Base-by-base conservation (phyloP, 1,140 invertebrate species). In the Drosophila pectinifera region DNA sequence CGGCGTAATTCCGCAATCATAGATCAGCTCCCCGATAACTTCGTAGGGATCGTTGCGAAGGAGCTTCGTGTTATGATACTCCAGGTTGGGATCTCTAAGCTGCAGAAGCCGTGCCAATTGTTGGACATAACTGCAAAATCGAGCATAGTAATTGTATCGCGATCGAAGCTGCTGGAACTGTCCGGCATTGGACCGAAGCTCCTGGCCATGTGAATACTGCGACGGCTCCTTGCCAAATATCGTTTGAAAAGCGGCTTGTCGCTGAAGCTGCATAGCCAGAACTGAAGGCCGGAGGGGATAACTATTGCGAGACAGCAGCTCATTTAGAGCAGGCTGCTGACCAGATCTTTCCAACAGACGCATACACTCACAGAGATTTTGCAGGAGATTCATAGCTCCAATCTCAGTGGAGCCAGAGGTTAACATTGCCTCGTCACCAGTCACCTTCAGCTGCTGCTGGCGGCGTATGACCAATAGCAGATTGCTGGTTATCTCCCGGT, bases 21-120 rank as follows among this genome's bases (percentile, higher is more conserved):
- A 95, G 69, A 95, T 93, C 43, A 95, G 91, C 78, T 94, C 93
- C 1, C 94, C 94, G 51, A 95, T 92, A 0, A 93, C 75, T 53
- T 92, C 84, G 16, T 92, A 91, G 13, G 92, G 79, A 73, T 93
- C 92, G 14, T 91, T 76, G 6, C 82, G 77, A 3, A 94, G 62
- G 0, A 93, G 86, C n/a, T 92, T 90, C 26, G 86, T 80, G 0
- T 91, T 90, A 48, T 93, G 84, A n/a, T 92, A 91, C 51, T 93
- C 91, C 13, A 91, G 67, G 59, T 91, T 91, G 39, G 93, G 79
- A 57, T 91, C 80, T 34, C 93, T 91, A 6, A 93, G 77, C 39
- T 93, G 92, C 3, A 94, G 68, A 5, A 93, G 68, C 26, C 84
- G 91, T 0, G 91, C 82, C 42, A 93, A 73, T 5, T 93, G 91